A percentile compares a stretch with the other conserved stretches of the same genome.
Evolutionary conservation across 2,113 vertebrate species (phyloP).

Genomic region (Crocuta crocuta): DNA sequence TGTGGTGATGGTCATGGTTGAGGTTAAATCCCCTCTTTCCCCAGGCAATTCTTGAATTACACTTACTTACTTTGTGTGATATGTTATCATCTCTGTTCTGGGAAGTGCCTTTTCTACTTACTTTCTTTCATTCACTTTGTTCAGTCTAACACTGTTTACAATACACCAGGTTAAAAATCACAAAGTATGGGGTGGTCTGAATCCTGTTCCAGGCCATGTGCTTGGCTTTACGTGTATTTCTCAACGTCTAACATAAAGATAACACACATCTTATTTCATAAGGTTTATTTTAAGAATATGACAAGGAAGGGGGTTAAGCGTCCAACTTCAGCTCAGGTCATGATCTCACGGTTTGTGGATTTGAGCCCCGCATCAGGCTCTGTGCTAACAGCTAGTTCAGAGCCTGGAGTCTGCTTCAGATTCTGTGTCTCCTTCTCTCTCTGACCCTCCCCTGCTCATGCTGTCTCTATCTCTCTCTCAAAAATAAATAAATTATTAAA

Average conservation of each 20-base stretch:
- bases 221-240: background rate
- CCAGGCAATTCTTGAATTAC: background rate
- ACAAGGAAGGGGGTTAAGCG: background rate
- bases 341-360: too few relatives aligned
- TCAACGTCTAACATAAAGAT: background rate
- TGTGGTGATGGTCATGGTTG: background rate
- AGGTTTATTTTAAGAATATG: constrained; percentile 50
- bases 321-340: too few relatives aligned
- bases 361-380: too few relatives aligned
- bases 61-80: background rate
- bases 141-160: background rate
- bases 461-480: too few relatives aligned
- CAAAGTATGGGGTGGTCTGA: background rate
- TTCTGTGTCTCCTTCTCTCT: too few relatives aligned
- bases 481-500: too few relatives aligned
- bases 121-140: background rate
- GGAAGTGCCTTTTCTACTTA: background rate
- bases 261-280: background rate
- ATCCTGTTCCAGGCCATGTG: constrained; percentile 12
- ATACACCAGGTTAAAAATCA: background rate
- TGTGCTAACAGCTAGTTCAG: too few relatives aligned
- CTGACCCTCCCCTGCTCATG: too few relatives aligned
- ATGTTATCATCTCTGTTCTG: background rate
- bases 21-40: background rate
- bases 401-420: too few relatives aligned